Conservation (phyloP, 2,797 vertebrate genomes). For the Chrysocyon brachyurus region DNA sequence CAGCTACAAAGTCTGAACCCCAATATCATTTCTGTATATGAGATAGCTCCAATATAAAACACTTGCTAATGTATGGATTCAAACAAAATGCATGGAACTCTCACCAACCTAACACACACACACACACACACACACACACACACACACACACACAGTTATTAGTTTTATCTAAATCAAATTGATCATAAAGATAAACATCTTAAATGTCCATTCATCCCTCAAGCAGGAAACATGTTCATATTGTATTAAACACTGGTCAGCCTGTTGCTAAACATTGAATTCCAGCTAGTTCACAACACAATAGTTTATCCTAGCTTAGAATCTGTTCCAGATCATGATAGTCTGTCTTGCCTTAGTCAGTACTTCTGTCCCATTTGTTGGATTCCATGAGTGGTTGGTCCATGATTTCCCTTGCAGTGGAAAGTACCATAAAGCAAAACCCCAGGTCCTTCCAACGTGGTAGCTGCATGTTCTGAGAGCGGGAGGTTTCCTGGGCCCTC, state of each 20-base stretch:
- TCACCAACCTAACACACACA: not conserved
- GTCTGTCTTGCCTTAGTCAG: not conserved
- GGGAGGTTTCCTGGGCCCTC: not conserved
- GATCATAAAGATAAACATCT: not conserved
- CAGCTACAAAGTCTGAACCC: not conserved
- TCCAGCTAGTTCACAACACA: not conserved
- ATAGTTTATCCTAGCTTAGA: not conserved
- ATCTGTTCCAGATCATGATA: not conserved
- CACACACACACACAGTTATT: not conserved
- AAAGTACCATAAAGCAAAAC: not conserved
- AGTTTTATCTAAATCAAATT: slow-evolving; percentile 3
- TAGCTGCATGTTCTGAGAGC: not conserved
- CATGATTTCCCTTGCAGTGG: not conserved
- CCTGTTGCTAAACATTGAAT: not conserved
- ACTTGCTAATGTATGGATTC: not conserved
- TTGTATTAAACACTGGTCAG: not conserved
- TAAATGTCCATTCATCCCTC: not conserved
- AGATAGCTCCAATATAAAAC: not conserved
- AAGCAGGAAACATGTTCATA: not conserved
- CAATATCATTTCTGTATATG: not conserved
- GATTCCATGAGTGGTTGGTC: not conserved
- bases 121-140: not conserved
- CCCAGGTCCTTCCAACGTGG: not conserved
- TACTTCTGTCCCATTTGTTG: not conserved
- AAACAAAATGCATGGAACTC: slow-evolving; percentile 21